Conservation (phyloP, 2,113 vertebrate genomes). For the Pseudolaguvia tuberculata region DNA sequence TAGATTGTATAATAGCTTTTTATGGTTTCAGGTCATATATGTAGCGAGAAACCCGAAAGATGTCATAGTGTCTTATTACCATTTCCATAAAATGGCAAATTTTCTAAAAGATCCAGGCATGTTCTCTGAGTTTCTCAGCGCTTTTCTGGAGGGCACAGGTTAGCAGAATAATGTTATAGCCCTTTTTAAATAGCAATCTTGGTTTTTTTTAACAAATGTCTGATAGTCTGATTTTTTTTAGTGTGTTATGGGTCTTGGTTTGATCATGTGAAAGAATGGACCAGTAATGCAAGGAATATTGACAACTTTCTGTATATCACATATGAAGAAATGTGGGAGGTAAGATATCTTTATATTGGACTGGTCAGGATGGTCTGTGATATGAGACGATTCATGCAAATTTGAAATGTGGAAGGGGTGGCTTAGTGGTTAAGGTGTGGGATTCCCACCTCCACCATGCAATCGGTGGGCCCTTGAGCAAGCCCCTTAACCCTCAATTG, state of each 20-base stretch:
- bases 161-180: constrained; percentile 27
- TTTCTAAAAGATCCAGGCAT: constrained; percentile 71
- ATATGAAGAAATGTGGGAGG: constrained; percentile 79
- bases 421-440: too few relatives aligned
- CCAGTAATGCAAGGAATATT: constrained; percentile 55
- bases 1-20: too few relatives aligned
- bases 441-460: too few relatives aligned
- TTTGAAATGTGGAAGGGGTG: not conserved
- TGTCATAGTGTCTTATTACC: constrained; percentile 75
- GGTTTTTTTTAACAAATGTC: too few relatives aligned
- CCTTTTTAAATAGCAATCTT: not conserved
- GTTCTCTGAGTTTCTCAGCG: constrained; percentile 69
- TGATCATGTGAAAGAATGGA: constrained; percentile 80
- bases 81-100: constrained; percentile 78
- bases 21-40: constrained; percentile 74
- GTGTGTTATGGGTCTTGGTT: constrained; percentile 84
- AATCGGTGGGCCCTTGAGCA: too few relatives aligned
- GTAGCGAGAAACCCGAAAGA: constrained; percentile 84
- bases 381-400: not conserved
- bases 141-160: constrained; percentile 74
- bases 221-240: too few relatives aligned
- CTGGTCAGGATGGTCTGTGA: not conserved
- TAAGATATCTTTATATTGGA: constrained; percentile 46
- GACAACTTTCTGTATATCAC: constrained; percentile 69
- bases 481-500: too few relatives aligned